A percentile compares a stretch with the other conserved stretches of the same genome.
These are phyloP conservation scores for Numenius arquata DNA, from an alignment of 2,113 vertebrate species.

Conservation along the genomic window DNA sequence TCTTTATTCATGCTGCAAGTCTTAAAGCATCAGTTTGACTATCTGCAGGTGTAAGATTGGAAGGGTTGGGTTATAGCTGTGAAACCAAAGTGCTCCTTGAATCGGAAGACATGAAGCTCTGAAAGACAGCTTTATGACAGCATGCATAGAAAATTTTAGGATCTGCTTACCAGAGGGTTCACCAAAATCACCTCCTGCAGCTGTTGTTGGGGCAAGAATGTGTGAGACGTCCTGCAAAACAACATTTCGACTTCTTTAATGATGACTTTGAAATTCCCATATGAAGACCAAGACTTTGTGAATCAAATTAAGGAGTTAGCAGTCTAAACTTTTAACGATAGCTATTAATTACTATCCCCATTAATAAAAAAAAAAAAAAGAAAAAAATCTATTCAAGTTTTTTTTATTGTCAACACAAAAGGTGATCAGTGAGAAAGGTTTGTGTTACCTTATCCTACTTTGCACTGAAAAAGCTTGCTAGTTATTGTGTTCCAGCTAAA, in stretches of 20 bases:
- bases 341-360: neutral
- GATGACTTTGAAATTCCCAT: neutral
- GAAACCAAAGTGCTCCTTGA: neutral
- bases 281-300: neutral
- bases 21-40: neutral
- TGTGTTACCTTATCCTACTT: neutral
- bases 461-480: neutral
- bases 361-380: neutral
- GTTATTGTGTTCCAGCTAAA: neutral
- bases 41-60: neutral
- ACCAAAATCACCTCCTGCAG: conserved; percentile 72
- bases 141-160: neutral
- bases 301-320: neutral
- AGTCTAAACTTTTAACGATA: neutral
- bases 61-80: neutral
- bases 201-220: conserved; percentile 66
- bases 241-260: neutral
- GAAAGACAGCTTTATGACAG: neutral
- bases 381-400: neutral
- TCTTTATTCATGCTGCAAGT: neutral
- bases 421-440: neutral
- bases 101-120: neutral
- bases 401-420: neutral
- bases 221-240: conserved; percentile 74
- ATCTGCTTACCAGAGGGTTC: conserved; percentile 76